A percentile compares a stretch with the other conserved stretches of the same genome.
These are phyloP conservation scores for Drosophila seclusa DNA, from an alignment of 2,888 invertebrate genomes.

Conservation along the genomic window DNA sequence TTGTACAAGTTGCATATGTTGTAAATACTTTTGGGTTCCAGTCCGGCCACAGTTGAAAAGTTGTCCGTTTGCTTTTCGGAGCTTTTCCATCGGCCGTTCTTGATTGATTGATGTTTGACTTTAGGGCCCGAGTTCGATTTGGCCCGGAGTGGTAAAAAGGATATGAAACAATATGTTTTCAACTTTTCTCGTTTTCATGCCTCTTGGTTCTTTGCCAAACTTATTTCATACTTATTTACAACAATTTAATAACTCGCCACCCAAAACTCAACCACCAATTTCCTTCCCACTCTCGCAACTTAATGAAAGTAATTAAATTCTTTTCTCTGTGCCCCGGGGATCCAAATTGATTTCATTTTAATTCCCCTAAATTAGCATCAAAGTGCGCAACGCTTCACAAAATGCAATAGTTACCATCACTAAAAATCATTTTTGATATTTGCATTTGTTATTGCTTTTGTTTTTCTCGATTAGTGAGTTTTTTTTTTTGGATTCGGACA, in stretches of 20 bases:
- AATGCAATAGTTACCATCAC: conserved; percentile 47
- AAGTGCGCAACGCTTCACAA: conserved; percentile 38
- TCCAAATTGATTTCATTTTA: conserved; percentile 49
- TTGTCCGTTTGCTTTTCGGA: conserved; percentile 24
- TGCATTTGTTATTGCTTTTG: conserved; percentile 40
- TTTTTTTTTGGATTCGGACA: conserved; percentile 20
- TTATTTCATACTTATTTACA: conserved; percentile 57
- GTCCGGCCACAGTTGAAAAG: conserved; percentile 58
- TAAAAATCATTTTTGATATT: conserved; percentile 57
- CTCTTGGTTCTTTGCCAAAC: conserved; percentile 54
- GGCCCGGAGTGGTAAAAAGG: conserved; percentile 43
- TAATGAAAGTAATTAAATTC: conserved; percentile 53
- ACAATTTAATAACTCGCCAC: conserved; percentile 56
- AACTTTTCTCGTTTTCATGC: conserved; percentile 59
- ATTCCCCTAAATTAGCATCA: conserved; percentile 68
- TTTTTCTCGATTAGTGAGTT: conserved; percentile 1
- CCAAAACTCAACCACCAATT: not conserved
- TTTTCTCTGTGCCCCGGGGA: not conserved
- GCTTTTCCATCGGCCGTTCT: conserved; percentile 13
- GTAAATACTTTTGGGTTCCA: conserved; percentile 68
- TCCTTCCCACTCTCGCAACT: conserved; percentile 1
- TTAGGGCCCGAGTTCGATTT: conserved; percentile 61
- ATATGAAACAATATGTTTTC: conserved; percentile 70
- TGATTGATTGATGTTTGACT: conserved; percentile 75
- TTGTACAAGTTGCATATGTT: conserved; percentile 73